Base-by-base conservation (phyloP, 2,888 invertebrate genomes). In the Tinea trinotella region DNA sequence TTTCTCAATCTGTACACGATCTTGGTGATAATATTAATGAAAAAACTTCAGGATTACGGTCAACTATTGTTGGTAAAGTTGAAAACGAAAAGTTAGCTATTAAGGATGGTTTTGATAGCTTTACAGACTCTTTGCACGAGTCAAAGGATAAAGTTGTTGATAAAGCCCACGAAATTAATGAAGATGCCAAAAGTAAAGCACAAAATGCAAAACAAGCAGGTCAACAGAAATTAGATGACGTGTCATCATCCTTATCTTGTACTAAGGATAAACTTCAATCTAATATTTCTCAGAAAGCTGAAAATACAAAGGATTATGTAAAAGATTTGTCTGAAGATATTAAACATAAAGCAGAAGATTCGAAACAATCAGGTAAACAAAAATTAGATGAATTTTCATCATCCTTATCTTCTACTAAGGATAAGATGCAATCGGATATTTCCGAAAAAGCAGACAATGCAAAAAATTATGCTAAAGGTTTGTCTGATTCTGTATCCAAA, bases 41-140 rank as follows among this genome's bases (percentile, higher is more conserved):
- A 46, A 71, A 71, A 56, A 61, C 66, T 20, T 60, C 64, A 1
- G 64, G 70, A 56, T 52, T 74, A 9, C 65, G 74, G 54, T 62
- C 65, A 9, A 66, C 71, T 57, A 61, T 75, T 10, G 59, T 61
- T 3, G 62, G 64, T 30, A 69, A 67, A 57, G 60, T 73, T n/a
- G 68, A 71, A 13, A 66, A 68, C 35, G 62, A 12, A 13, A 53
- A 53, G 3, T 61, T 68, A 13, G 60, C 71, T 20, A 61, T 69
- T 20, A 67, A 71, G 58, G 64, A 84, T 60, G 62, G 64, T 61
- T 60, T 73, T 64, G 62, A 85, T 67, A 73, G 79, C 67, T 61
- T 79, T 59, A 63, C 70, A 63, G 61, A 80, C 64, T 63, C 68
- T 60, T 58, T 73, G 17, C 64, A 71, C 57, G 71, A 64, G 54